Conservation (phyloP, 2,888 invertebrate species). For the Idaea aversata region DNA sequence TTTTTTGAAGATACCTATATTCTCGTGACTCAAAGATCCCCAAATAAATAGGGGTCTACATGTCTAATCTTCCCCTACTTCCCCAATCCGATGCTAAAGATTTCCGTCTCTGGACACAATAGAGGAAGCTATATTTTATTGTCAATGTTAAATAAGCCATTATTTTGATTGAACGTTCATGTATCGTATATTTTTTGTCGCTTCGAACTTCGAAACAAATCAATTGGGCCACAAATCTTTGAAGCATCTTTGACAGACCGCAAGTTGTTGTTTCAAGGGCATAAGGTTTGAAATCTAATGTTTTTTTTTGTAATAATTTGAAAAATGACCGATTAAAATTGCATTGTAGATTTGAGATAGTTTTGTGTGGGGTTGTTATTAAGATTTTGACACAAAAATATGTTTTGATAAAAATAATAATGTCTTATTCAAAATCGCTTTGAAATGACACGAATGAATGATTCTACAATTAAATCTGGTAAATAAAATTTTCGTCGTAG, state of each 20-base stretch:
- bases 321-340: constrained; percentile 66
- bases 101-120: constrained; percentile 61
- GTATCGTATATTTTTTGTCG: constrained; percentile 43
- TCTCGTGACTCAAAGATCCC: not conserved
- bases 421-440: not conserved
- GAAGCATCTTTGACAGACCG: constrained; percentile 5
- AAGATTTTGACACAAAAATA: not conserved
- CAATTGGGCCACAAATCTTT: constrained; percentile 46
- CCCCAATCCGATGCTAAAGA: constrained; percentile 38
- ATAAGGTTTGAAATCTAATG: not conserved
- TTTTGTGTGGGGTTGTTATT: constrained; percentile 27
- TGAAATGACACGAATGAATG: too few relatives aligned
- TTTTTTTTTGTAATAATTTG: constrained; percentile 39
- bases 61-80: constrained; percentile 34
- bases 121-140: constrained; percentile 70
- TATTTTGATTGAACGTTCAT: constrained; percentile 73
- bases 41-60: not conserved
- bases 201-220: constrained; percentile 61
- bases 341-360: constrained; percentile 55
- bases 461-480: too few relatives aligned
- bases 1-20: too few relatives aligned
- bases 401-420: not conserved
- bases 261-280: not conserved
- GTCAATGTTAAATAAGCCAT: constrained; percentile 80
- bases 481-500: too few relatives aligned